A percentile compares a stretch with the other conserved stretches of the same genome.
These are phyloP conservation scores for Ligdia adustata DNA, from an alignment of 2,888 invertebrate genomes.

Conservation along the genomic window DNA sequence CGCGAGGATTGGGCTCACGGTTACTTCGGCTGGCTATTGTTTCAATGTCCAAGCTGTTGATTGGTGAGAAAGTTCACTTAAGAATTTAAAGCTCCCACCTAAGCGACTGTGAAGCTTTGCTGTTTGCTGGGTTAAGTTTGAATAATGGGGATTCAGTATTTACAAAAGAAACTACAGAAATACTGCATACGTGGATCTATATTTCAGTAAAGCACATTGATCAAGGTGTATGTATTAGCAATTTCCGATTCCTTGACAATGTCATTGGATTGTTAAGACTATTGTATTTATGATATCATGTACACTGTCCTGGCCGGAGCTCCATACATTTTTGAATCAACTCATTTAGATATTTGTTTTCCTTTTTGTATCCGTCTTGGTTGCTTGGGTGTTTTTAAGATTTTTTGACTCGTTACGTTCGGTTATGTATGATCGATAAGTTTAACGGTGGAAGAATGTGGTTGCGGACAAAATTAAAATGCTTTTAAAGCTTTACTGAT, in stretches of 20 bases:
- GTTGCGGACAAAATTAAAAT: slow-evolving; percentile 6
- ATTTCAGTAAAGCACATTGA: no score
- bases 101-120: not conserved
- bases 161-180: no score
- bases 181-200: no score
- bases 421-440: slow-evolving; percentile 9
- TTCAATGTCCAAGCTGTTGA: slow-evolving; percentile 34
- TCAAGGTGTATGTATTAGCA: no score
- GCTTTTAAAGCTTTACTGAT: slow-evolving; percentile 11
- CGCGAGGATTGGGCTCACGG: slow-evolving; percentile 42
- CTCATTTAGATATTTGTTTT: not conserved
- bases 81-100: slow-evolving; percentile 9
- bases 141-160: no score
- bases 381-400: not conserved
- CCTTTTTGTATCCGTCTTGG: not conserved
- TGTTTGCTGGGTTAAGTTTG: no score
- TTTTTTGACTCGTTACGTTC: slow-evolving; percentile 7
- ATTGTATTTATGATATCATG: no score
- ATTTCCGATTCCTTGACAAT: no score
- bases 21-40: slow-evolving; percentile 37
- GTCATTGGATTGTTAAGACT: no score
- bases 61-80: slow-evolving; percentile 32
- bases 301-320: no score
- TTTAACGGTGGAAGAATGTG: slow-evolving; percentile 15
- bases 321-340: no score